These are phyloP conservation scores for Aporrectodea caliginosa DNA, from an alignment of 1,140 invertebrate species.

Conservation along the genomic window DNA sequence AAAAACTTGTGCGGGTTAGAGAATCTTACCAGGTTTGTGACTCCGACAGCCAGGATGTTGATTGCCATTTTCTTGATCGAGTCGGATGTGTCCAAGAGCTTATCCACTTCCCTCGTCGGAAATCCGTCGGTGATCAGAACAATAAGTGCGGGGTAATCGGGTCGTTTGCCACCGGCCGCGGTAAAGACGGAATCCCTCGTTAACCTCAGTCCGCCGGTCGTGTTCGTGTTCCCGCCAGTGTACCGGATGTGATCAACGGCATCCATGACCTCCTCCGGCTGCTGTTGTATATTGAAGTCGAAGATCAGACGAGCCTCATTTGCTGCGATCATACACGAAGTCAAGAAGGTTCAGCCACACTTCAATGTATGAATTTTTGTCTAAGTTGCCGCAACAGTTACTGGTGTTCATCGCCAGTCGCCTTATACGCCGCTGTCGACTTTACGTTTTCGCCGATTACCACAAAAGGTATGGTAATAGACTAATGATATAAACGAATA, in stretches of 20 bases:
- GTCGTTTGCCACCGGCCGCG: neutral
- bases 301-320: neutral
- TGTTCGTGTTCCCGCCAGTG: neutral
- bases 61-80: neutral
- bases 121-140: conserved; percentile 4
- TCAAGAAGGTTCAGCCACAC: too few species aligned
- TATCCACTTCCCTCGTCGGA: conserved; percentile 10
- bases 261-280: neutral
- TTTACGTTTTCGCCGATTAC: too few species aligned
- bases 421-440: too few species aligned
- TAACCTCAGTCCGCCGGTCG: neutral
- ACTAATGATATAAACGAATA: too few species aligned
- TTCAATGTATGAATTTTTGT: too few species aligned
- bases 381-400: too few species aligned
- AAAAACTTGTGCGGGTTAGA: too few species aligned
- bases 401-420: too few species aligned
- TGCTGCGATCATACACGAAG: too few species aligned
- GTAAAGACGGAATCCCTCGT: neutral
- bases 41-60: neutral
- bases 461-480: too few species aligned
- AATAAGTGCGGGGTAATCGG: neutral
- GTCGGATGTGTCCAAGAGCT: neutral
- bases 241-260: neutral
- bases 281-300: neutral
- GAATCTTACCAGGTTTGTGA: conserved; percentile 1